A percentile compares a stretch with the other conserved stretches of the same genome.
These are phyloP conservation scores for Ovis aries DNA, from an alignment of 2,113 vertebrate species.

Conservation along the genomic window ARS-UI_Ramb_v3.0 NC_056054.1:69377001-69377500, in stretches of 20 bases:
- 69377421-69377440: background rate
- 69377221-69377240: background rate
- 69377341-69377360: background rate
- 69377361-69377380: background rate
- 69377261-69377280: background rate
- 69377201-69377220: background rate
- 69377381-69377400: background rate
- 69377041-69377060: background rate
- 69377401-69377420: background rate
- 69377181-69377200: background rate
- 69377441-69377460: background rate
- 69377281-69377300: background rate
- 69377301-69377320: background rate
- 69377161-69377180: background rate
- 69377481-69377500: background rate
- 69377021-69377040: background rate
- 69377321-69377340: background rate
- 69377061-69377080: background rate
- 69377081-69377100: background rate
- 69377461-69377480: background rate
- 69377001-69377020: background rate
- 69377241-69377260: background rate
- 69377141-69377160: background rate
- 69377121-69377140: background rate
- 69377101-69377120: background rate